A percentile compares a stretch with the other conserved stretches of the same genome.
Conservation (phyloP, 1,140 invertebrate genomes). For the Zaprionus lachaisei region DNA sequence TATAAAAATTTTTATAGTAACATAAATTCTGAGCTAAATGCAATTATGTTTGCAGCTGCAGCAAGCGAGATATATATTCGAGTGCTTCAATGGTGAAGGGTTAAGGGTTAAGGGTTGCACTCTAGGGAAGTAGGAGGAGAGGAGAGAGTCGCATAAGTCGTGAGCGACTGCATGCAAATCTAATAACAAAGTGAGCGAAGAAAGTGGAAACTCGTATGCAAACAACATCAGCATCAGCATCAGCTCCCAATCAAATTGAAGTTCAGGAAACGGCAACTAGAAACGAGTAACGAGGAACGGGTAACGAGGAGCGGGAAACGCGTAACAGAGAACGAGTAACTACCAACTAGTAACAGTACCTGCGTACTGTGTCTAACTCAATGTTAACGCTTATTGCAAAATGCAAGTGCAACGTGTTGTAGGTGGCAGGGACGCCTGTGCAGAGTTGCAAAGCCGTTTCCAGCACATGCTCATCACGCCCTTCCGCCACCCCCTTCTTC, state of each 20-base stretch:
- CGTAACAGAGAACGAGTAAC: not conserved
- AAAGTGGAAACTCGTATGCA: slow-evolving; percentile 49
- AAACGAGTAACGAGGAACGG: not conserved
- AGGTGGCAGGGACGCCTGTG: slow-evolving; percentile 16
- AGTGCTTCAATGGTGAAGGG: not conserved
- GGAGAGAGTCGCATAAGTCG: slow-evolving; percentile 39
- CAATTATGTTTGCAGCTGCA: slow-evolving; percentile 71
- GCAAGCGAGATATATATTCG: slow-evolving; percentile 4
- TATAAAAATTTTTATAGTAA: slow-evolving; percentile 45
- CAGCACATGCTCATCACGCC: slow-evolving; percentile 4
- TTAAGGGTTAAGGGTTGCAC: slow-evolving; percentile 11
- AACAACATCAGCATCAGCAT: slow-evolving; percentile 39
- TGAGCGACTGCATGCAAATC: slow-evolving; percentile 58
- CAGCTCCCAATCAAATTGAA: slow-evolving; percentile 51
- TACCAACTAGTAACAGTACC: not conserved
- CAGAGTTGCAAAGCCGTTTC: slow-evolving; percentile 52
- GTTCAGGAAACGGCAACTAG: slow-evolving; percentile 3
- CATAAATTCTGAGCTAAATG: slow-evolving; percentile 75
- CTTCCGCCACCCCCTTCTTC: not conserved
- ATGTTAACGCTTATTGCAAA: slow-evolving; percentile 56
- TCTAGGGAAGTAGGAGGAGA: not conserved
- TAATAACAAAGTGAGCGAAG: slow-evolving; percentile 65
- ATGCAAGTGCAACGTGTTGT: slow-evolving; percentile 43
- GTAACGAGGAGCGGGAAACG: not conserved
- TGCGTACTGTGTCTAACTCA: slow-evolving; percentile 23